Evolutionary conservation across 2,888 invertebrate species (phyloP), one percentile per base, ranked within the genome.

Genomic region (Lasioglossum leucozonium): DNA sequence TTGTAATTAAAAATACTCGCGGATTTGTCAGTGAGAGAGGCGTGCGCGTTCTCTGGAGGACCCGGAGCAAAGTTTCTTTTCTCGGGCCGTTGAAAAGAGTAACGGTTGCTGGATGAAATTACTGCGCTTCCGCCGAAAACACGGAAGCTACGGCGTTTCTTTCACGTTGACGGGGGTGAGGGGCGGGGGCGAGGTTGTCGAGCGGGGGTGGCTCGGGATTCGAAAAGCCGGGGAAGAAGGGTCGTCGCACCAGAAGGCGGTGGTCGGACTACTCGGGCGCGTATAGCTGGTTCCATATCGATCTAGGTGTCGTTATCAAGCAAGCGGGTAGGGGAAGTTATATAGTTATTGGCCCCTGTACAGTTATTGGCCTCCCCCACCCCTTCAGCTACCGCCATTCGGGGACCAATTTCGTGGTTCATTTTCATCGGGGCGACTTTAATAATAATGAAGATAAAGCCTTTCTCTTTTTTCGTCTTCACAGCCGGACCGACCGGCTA

Each of bases 261-360:
- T 37, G 67, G 84, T 72, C 58, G 81, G 82, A 65, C 72, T 79
- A 74, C 74, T 71, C 30, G 65, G 65, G 71, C 55, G 65, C 37
- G 77, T 77, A 51, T 75, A 78, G 90, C 86, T 82, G 81, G 90
- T 88, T 88, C 71, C 87, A 90, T 90, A 90, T 90, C 90, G 90
- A 90, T 90, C 88, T 90, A 90, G 80, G 87, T 81, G 88, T 89
- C 90, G 90, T 87, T 88, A 90, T 87, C 89, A 88, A 90, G 90
- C 80, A 82, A 78, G 77, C 47, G 51, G 88, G 77, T 58, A 76
- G 83, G 88, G 86, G 75, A 83, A 85, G 89, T 90, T 90, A 90
- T 90, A 90, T 86, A 90, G 90, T 89, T 90, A 90, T 90, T 90
- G 90, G 89, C 87, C 90, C 88, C 90, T 83, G 90, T 89, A 89